Conservation (phyloP, 2,888 invertebrate genomes). For the Itoplectis maculator region DNA sequence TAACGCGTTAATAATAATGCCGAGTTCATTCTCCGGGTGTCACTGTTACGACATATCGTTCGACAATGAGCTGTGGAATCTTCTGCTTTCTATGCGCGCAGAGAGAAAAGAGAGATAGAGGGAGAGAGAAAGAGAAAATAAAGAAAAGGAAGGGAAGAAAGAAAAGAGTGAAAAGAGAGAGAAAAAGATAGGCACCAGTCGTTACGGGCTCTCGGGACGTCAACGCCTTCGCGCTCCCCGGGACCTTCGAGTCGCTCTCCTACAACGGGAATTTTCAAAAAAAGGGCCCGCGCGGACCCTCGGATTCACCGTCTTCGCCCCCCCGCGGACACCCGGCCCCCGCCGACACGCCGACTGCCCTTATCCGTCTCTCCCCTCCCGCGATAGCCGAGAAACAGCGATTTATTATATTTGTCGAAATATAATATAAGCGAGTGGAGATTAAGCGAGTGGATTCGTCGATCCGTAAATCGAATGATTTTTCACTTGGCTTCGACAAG, state of each 20-base stretch:
- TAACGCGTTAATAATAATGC: conserved; percentile 68
- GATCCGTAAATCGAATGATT: conserved; percentile 71
- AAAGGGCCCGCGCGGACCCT: conserved; percentile 59
- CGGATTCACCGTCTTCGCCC: conserved; percentile 62
- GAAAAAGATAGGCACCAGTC: conserved; percentile 15
- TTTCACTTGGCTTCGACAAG: conserved; percentile 70
- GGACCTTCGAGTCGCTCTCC: conserved; percentile 23
- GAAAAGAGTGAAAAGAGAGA: conserved; percentile 7
- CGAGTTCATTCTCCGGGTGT: conserved; percentile 68
- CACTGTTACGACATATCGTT: conserved; percentile 69
- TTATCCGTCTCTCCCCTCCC: conserved; percentile 9
- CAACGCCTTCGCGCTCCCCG: conserved; percentile 65
- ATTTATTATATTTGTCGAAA: conserved; percentile 61
- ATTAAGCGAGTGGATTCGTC: conserved; percentile 67
- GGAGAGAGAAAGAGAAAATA: conserved; percentile 7
- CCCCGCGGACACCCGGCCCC: conserved; percentile 63
- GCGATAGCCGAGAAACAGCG: conserved; percentile 28
- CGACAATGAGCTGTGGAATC: conserved; percentile 69
- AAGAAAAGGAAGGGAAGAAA: not conserved
- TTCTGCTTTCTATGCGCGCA: conserved; percentile 46
- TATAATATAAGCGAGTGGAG: conserved; percentile 37
- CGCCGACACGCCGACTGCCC: conserved; percentile 10
- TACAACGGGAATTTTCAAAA: conserved; percentile 60
- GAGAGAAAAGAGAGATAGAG: conserved; percentile 7
- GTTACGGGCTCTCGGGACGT: conserved; percentile 57